phyloP scores from a whole-genome alignment of 2,888 invertebrate genomes.

The Drosophila bunnanda region DNA sequence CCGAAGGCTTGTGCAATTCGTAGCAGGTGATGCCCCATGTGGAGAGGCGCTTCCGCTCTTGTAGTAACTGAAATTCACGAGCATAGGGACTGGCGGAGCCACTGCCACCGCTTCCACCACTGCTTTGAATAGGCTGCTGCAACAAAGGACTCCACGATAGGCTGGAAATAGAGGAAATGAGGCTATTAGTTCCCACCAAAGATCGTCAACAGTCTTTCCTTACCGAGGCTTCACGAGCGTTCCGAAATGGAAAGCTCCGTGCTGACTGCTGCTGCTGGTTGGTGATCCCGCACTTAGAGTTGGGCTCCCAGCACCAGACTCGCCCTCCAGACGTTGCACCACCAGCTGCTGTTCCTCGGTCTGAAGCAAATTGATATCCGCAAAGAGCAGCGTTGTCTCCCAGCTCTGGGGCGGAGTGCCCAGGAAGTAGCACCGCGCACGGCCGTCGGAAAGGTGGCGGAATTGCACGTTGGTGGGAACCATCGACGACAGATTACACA shows the following conservation, averaged over 20 bases:
- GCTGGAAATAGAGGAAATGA: conserved; percentile 77
- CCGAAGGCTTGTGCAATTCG: conserved; percentile 92
- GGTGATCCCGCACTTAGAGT: conserved; percentile 58
- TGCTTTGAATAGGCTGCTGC: conserved; percentile 90
- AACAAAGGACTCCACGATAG: conserved; percentile 93
- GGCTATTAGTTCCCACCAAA: not conserved
- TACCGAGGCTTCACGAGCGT: conserved; percentile 59
- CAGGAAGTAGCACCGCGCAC: conserved; percentile 94
- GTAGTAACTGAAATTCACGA: conserved; percentile 94
- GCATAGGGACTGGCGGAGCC: conserved; percentile 87
- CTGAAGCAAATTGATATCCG: conserved; percentile 89
- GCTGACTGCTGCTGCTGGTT: conserved; percentile 40
- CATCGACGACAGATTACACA: conserved; percentile 92
- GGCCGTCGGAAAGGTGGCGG: conserved; percentile 90
- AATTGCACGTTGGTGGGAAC: conserved; percentile 93
- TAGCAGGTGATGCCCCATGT: conserved; percentile 98
- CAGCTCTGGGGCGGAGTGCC: conserved; percentile 94
- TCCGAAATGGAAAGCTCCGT: conserved; percentile 48
- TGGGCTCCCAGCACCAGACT: conserved; percentile 43
- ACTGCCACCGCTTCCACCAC: conserved; percentile 32
- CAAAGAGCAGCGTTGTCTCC: conserved; percentile 94
- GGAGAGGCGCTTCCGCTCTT: conserved; percentile 95
- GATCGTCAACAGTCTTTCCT: not conserved
- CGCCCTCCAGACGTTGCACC: conserved; percentile 51
- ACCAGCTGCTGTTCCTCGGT: conserved; percentile 71